Base-by-base conservation (phyloP, 2,888 invertebrate genomes). In the Bursaphelenchus okinawaensis region DNA sequence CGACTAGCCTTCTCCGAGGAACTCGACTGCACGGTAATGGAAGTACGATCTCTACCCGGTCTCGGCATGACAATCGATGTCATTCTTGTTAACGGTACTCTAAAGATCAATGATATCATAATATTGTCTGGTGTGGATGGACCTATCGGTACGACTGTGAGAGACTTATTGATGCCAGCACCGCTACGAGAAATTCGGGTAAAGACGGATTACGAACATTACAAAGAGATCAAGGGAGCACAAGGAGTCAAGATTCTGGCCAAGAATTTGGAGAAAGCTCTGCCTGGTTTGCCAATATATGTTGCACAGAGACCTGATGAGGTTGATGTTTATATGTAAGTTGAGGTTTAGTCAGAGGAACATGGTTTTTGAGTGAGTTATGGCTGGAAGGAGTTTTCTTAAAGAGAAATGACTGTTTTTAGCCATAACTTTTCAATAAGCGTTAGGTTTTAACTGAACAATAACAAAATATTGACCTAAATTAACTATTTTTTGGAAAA, bases 171-270 rank as follows among this genome's bases (percentile, higher is more conserved):
- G 27, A 94, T 95, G 91, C 98, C 98, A 2, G 58, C 54, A 93
- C 96, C 98, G 0, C 88, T 99, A 88, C 92, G 91, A 84, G 98
- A 99, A 84, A 86, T 98, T 55, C 86, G 98, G 74, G 95, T 98
- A 4, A 98, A 98, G 88, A 91, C 90, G 70, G 85, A 85, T 0
- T 98, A 95, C 83, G 89, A 92, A 51, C 94, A 96, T 84, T 88
- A 92, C 85, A 93, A 93, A 83, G 92, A 92, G 85, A 89, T 99
- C 0, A 87, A 89, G 75, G 99, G 93, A 0, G 95, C 99, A 0
- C 95, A 96, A 83, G 98, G 98, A 68, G 93, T 98, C 4, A 99
- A 99, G 86, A 91, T 99, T 68, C 91, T 95, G 2, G 98, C 93
- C 4, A 98, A 96, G 82, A 94, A 96, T 83, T 85, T 99, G 76